Conservation (phyloP, 2,888 invertebrate species). For the Eurytoma adleriae region DNA sequence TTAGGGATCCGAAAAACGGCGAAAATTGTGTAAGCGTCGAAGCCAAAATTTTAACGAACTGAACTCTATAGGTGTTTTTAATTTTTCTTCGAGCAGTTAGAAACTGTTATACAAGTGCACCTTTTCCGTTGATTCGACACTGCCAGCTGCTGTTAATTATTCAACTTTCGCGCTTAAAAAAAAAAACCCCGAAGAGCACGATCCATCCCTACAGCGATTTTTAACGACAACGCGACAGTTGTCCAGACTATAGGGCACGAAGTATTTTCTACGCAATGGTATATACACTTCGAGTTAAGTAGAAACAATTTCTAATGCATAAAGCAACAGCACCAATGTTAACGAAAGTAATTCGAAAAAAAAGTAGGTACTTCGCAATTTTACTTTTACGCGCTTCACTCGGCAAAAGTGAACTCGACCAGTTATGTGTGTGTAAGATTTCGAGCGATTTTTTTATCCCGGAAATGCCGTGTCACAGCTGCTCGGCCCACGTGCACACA, state of each 20-base stretch:
- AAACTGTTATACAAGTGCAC: not conserved
- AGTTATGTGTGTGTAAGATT: not conserved
- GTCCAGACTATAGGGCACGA: slow-evolving; percentile 2
- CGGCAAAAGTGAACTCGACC: not conserved
- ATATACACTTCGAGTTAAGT: not conserved
- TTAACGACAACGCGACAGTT: too few relatives aligned
- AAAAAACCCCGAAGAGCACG: not conserved
- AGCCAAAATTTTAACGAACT: too few relatives aligned
- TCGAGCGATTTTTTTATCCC: slow-evolving; percentile 13
- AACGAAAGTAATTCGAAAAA: not conserved
- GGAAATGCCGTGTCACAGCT: slow-evolving; percentile 38
- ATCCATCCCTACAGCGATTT: not conserved
- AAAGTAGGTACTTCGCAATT: not conserved
- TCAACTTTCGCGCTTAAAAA: slow-evolving; percentile 16
- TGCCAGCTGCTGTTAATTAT: slow-evolving; percentile 41
- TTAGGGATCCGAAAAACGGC: slow-evolving; percentile 5
- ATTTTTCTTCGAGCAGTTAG: slow-evolving; percentile 8
- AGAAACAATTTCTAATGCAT: not conserved
- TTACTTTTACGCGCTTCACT: not conserved
- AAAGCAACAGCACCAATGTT: not conserved
- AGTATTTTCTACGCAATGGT: slow-evolving; percentile 19
- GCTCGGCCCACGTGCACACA: not conserved
- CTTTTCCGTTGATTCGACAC: slow-evolving; percentile 36
- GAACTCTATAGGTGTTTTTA: too few relatives aligned
- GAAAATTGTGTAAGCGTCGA: too few relatives aligned